phyloP scores from a whole-genome alignment of 2,113 vertebrate genomes.

The Athene noctua region DNA sequence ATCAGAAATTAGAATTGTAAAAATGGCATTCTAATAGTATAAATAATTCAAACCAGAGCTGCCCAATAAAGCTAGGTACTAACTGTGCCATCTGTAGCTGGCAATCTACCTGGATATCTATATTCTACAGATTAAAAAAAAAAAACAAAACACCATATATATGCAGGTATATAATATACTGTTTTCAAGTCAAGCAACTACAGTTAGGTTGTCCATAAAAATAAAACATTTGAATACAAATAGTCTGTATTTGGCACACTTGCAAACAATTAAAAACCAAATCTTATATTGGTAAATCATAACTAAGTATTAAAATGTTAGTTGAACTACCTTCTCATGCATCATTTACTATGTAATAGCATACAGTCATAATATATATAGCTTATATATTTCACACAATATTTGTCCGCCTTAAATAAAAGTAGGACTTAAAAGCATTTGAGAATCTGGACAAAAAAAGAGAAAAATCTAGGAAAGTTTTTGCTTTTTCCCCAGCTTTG shows the following conservation, averaged over 20 bases:
- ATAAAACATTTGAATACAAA: background rate
- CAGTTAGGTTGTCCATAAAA: background rate
- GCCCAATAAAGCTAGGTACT: background rate
- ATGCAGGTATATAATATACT: background rate
- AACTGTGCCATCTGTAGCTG: background rate
- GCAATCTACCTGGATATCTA: background rate
- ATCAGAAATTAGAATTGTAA: background rate
- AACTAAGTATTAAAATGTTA: background rate
- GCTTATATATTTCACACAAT: background rate
- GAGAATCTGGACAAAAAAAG: background rate
- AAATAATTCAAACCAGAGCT: background rate
- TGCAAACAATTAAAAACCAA: background rate
- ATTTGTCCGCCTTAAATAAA: background rate
- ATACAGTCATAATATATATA: background rate
- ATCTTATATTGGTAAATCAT: background rate
- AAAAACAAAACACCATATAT: background rate
- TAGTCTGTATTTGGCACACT: fast-evolving
- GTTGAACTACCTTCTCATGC: background rate
- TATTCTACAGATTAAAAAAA: background rate
- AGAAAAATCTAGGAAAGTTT: background rate
- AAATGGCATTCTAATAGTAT: background rate
- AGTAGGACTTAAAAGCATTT: background rate
- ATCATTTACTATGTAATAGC: background rate
- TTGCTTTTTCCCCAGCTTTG: background rate
- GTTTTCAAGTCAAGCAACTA: background rate